Evolutionary conservation across 2,113 vertebrate species (phyloP).

Genomic region (Danio rerio): GRCz12tu NC_133179.1:20419501-20420000

Average conservation of each 20-base stretch:
- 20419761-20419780: conserved; percentile 85
- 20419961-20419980: too few relatives aligned
- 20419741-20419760: not conserved
- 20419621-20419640: conserved; percentile 3
- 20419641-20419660: not conserved
- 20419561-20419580: conserved; percentile 24
- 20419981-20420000: too few relatives aligned
- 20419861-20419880: too few relatives aligned
- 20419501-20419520: conserved; percentile 19
- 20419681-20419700: not conserved
- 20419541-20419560: conserved; percentile 4
- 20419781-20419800: conserved; percentile 83
- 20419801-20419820: conserved; percentile 85
- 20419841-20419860: conserved; percentile 13
- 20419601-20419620: conserved; percentile 5
- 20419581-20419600: conserved; percentile 4
- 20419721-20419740: not conserved
- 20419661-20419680: not conserved
- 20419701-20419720: not conserved
- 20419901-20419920: too few relatives aligned
- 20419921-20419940: too few relatives aligned
- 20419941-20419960: too few relatives aligned
- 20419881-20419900: too few relatives aligned
- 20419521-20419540: conserved; percentile 9
- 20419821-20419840: conserved; percentile 81